phyloP scores from a whole-genome alignment of 2,888 invertebrate species.

The Paralinhomoeus sp. region DNA sequence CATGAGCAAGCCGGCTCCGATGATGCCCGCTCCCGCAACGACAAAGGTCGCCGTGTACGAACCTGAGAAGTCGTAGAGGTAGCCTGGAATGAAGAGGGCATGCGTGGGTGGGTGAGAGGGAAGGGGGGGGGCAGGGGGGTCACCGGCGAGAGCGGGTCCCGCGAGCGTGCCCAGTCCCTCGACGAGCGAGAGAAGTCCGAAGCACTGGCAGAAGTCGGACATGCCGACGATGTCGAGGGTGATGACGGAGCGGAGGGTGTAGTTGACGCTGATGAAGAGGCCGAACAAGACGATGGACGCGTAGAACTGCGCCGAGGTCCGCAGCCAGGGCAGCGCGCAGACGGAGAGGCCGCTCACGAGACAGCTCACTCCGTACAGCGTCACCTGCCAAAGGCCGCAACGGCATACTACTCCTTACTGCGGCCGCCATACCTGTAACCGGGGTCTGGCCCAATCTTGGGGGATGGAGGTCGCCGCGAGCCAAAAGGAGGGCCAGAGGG shows the following conservation, averaged over 20 bases:
- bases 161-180: slow-evolving; percentile 69
- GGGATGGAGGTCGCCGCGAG: no score
- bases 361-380: slow-evolving; percentile 53
- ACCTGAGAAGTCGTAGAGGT: slow-evolving; percentile 4
- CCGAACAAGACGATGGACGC: slow-evolving; percentile 46
- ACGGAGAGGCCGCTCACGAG: slow-evolving; percentile 28
- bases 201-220: slow-evolving; percentile 69
- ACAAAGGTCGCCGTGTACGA: slow-evolving; percentile 4
- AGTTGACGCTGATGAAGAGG: slow-evolving; percentile 69
- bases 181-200: slow-evolving; percentile 58
- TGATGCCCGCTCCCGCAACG: slow-evolving; percentile 3
- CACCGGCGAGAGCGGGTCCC: slow-evolving; percentile 68
- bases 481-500: no score
- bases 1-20: slow-evolving; percentile 3
- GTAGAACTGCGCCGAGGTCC: slow-evolving; percentile 12
- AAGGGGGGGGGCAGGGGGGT: neutral
- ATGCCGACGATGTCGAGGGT: slow-evolving; percentile 68
- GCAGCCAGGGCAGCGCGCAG: slow-evolving; percentile 18
- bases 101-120: no score
- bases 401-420: no score
- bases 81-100: no score
- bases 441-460: no score
- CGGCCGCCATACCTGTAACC: no score
- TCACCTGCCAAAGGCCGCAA: no score
- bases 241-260: slow-evolving; percentile 67